A percentile compares a stretch with the other conserved stretches of the same genome.
phyloP scores from a whole-genome alignment of 2,888 invertebrate genomes.

The Drosophila recens region DNA sequence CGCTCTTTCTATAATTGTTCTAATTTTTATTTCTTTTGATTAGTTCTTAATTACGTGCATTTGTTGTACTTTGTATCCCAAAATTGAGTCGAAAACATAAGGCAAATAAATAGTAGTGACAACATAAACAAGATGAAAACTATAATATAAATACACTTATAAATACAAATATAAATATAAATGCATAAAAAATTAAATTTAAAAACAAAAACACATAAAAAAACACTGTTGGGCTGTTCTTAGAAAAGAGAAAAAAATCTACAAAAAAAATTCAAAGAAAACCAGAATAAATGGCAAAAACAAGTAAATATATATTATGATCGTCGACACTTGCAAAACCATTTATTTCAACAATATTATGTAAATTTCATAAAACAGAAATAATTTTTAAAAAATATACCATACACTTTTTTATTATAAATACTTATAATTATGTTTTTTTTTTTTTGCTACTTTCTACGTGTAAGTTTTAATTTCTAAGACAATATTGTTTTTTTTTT shows the following conservation, averaged over 20 bases:
- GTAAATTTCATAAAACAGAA: slow-evolving; percentile 61
- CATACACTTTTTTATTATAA: slow-evolving; percentile 54
- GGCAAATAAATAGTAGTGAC: slow-evolving; percentile 43
- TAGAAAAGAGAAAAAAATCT: slow-evolving; percentile 68
- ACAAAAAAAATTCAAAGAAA: slow-evolving; percentile 26
- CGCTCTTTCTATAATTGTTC: slow-evolving; percentile 11
- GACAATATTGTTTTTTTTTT: slow-evolving; percentile 49
- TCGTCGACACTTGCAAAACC: slow-evolving; percentile 50
- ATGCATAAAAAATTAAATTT: slow-evolving; percentile 37
- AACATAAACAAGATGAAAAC: slow-evolving; percentile 22
- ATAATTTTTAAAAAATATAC: slow-evolving; percentile 34
- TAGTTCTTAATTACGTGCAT: slow-evolving; percentile 42
- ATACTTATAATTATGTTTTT: slow-evolving; percentile 20
- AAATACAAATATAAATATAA: slow-evolving; percentile 34
- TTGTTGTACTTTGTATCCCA: slow-evolving; percentile 45
- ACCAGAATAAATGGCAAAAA: slow-evolving; percentile 41
- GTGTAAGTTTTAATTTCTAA: slow-evolving; percentile 58
- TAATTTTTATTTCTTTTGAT: slow-evolving; percentile 8
- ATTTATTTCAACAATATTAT: slow-evolving; percentile 62
- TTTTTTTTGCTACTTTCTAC: slow-evolving; percentile 47
- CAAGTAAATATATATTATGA: slow-evolving; percentile 32
- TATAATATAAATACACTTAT: slow-evolving; percentile 26
- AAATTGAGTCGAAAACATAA: slow-evolving; percentile 36
- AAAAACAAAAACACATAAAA: slow-evolving; percentile 39
- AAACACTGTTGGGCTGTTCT: slow-evolving; percentile 81